Evolutionary conservation across 2,888 invertebrate species (phyloP).

Genomic region (Oscheius sp.): DNA sequence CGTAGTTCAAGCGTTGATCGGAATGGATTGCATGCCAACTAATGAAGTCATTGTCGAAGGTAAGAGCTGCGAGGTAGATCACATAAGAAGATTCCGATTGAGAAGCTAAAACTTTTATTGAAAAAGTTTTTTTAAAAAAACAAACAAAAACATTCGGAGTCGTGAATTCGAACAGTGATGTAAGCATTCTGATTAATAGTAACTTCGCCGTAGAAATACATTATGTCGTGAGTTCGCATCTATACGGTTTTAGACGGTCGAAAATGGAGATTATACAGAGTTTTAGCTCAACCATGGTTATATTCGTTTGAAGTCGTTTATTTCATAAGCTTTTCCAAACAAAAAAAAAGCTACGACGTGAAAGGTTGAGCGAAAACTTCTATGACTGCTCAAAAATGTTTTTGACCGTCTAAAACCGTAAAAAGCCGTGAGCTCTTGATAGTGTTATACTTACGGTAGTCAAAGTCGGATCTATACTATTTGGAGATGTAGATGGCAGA

Average conservation of each 20-base stretch:
- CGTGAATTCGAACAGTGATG: slow-evolving; percentile 12
- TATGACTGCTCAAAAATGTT: too few relatives aligned
- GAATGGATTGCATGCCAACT: neutral
- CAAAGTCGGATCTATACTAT: too few relatives aligned
- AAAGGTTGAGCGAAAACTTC: too few relatives aligned
- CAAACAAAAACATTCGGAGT: slow-evolving; percentile 10
- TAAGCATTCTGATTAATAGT: neutral
- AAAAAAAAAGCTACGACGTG: too few relatives aligned
- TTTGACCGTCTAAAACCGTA: too few relatives aligned
- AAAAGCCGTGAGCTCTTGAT: too few relatives aligned
- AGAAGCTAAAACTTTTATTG: neutral
- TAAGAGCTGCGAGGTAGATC: neutral
- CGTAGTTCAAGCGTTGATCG: neutral
- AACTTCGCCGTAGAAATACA: neutral
- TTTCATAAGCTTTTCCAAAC: too few relatives aligned
- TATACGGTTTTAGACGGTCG: neutral
- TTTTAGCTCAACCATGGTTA: too few relatives aligned
- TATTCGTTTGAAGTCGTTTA: too few relatives aligned
- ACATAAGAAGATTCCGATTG: neutral
- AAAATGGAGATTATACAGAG: too few relatives aligned
- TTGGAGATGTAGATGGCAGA: too few relatives aligned
- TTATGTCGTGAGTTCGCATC: neutral
- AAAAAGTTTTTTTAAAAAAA: neutral
- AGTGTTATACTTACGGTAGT: too few relatives aligned
- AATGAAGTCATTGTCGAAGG: slow-evolving; percentile 5